Percentiles rank a stretch among this genome's conserved stretches.
Evolutionary conservation across 2,113 vertebrate species (phyloP).

Genomic region (Tauraco erythrolophus): DNA sequence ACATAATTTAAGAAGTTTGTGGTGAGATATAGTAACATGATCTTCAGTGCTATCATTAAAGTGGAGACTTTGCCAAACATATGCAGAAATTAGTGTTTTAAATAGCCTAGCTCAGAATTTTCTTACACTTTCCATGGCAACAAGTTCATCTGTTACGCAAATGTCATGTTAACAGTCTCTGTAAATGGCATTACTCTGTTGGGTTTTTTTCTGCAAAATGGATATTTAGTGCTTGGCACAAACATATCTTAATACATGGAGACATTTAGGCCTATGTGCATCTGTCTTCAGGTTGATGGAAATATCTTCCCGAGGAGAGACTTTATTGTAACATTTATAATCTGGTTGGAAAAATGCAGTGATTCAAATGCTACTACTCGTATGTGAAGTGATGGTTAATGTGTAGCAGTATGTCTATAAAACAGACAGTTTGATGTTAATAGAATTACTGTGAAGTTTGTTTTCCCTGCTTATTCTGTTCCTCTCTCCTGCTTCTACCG

Average conservation of each 20-base stretch:
- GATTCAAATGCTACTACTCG: not conserved
- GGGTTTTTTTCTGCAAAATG: not conserved
- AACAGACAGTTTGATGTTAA: not conserved
- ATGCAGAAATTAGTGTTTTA: constrained; percentile 30
- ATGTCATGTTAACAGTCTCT: not conserved
- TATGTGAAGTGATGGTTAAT: not conserved
- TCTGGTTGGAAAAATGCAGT: not conserved
- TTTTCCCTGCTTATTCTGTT: not conserved
- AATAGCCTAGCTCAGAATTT: constrained; percentile 52
- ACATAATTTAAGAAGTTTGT: not conserved
- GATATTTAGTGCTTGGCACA: not conserved
- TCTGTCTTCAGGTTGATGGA: not conserved
- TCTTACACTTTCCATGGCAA: constrained; percentile 40
- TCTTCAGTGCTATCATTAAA: not conserved
- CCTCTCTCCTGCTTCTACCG: not conserved
- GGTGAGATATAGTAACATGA: not conserved
- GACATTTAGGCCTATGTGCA: not conserved
- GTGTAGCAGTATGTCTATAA: not conserved
- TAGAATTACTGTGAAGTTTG: not conserved
- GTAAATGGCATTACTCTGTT: not conserved
- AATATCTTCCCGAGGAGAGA: not conserved
- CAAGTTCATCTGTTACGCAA: constrained; percentile 46
- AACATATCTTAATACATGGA: not conserved
- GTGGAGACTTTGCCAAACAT: not conserved
- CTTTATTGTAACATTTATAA: not conserved